Percentiles rank a stretch among this genome's conserved stretches.
phyloP scores from a whole-genome alignment of 2,797 vertebrate genomes.

The Oreonectes daqikongensis region DNA sequence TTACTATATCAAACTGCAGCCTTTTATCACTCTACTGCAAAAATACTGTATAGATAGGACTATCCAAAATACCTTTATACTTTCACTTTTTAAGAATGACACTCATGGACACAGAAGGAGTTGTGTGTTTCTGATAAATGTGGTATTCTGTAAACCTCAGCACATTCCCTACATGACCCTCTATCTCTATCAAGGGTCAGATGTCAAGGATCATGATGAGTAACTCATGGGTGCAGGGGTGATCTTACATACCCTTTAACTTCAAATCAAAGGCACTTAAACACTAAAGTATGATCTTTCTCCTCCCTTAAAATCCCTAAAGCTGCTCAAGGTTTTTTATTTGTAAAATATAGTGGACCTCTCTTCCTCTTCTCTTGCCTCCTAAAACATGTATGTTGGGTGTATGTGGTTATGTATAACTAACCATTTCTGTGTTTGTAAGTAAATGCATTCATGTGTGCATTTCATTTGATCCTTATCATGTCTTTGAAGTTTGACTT shows the following conservation, averaged over 20 bases:
- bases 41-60: neutral
- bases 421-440: slow-evolving; percentile 12
- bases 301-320: neutral
- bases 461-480: slow-evolving; percentile 32
- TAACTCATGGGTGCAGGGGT: neutral
- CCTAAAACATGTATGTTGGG: neutral
- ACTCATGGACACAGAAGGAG: neutral
- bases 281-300: neutral
- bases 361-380: neutral
- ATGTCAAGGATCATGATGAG: slow-evolving; percentile 17
- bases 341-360: neutral
- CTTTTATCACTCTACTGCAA: neutral
- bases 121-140: slow-evolving; percentile 11
- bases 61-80: neutral
- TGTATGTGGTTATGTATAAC: neutral
- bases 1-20: slow-evolving; percentile 3
- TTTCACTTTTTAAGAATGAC: slow-evolving; percentile 7
- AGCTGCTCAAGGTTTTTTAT: neutral
- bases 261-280: neutral
- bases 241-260: neutral
- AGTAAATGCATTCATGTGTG: slow-evolving; percentile 16
- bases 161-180: slow-evolving; percentile 38
- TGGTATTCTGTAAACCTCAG: slow-evolving; percentile 27
- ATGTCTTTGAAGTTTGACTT: slow-evolving; percentile 40
- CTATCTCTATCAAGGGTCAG: slow-evolving; percentile 36